Conservation (phyloP, 2,797 vertebrate species). For the Cynopterus sphinx region DNA sequence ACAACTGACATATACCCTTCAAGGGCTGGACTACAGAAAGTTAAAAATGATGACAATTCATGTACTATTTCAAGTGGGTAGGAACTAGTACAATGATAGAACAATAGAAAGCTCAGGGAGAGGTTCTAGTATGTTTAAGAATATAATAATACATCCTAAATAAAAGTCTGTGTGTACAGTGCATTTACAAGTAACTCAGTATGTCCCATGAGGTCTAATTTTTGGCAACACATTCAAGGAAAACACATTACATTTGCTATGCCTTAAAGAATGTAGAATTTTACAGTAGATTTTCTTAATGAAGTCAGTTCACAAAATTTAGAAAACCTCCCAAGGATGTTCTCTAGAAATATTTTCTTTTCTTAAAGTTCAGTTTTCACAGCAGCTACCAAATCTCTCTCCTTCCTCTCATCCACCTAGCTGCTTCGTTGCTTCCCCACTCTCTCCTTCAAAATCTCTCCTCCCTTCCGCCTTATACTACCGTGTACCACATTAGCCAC, state of each 20-base stretch:
- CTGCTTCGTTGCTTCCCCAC: background rate
- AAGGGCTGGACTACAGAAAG: background rate
- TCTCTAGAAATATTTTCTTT: background rate
- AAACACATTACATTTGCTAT: background rate
- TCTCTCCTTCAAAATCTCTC: background rate
- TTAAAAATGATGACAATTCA: background rate
- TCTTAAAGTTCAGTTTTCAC: background rate
- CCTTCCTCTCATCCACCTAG: too few relatives aligned
- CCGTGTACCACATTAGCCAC: accelerated
- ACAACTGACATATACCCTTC: background rate
- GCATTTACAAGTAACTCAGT: background rate
- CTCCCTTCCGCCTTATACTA: background rate
- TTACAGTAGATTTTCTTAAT: background rate
- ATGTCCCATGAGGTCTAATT: background rate
- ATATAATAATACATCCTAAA: background rate
- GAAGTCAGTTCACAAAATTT: background rate
- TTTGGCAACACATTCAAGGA: background rate
- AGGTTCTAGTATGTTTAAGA: background rate
- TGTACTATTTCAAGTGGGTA: background rate
- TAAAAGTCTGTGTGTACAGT: background rate
- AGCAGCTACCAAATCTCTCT: background rate
- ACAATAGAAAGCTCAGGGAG: background rate
- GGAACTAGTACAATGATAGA: background rate
- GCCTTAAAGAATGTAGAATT: background rate
- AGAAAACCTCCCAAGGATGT: background rate